Conservation (phyloP, 2,113 vertebrate species). For the Mus musculus region GRCm39 chr13:91533501-91534000, state of each 20-base stretch:
- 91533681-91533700: not conserved
- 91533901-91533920: not conserved
- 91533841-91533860: not conserved
- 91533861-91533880: not conserved
- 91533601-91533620: not conserved
- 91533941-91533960: not conserved
- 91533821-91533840: not conserved
- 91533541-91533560: conserved; percentile 9
- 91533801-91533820: not conserved
- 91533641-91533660: conserved; percentile 18
- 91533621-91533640: not conserved
- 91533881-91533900: not conserved
- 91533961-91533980: no score
- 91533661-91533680: conserved; percentile 36
- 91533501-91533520: not conserved
- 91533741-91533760: not conserved
- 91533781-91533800: not conserved
- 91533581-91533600: not conserved
- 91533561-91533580: not conserved
- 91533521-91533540: not conserved
- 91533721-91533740: not conserved
- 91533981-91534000: not conserved
- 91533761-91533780: not conserved
- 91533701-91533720: not conserved
- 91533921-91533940: not conserved